Evolutionary conservation across 2,113 vertebrate genomes (phyloP).

Genomic region (Scartelaos histophorus): DNA sequence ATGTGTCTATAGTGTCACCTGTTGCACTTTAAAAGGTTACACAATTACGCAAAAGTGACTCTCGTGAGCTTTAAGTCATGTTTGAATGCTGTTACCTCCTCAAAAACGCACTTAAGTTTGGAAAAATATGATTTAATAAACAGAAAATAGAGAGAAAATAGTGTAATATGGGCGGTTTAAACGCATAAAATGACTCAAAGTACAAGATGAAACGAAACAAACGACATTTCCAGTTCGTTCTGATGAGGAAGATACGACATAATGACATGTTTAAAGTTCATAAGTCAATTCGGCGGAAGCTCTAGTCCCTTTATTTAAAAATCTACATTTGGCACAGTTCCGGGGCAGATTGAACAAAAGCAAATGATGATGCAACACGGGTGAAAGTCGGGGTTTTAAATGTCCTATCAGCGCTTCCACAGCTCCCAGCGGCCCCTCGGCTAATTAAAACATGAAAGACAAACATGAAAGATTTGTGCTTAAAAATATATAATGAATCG

Average conservation of each 20-base stretch:
- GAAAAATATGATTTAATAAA: too few relatives aligned
- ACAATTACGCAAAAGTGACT: too few relatives aligned
- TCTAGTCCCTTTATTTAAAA: neutral
- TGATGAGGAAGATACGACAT: neutral
- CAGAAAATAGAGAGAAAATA: too few relatives aligned
- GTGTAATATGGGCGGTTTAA: too few relatives aligned
- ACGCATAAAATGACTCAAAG: too few relatives aligned
- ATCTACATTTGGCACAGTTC: constrained; percentile 1
- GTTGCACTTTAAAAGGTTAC: too few relatives aligned
- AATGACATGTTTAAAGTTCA: neutral
- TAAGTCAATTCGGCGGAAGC: neutral
- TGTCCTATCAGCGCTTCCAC: constrained; percentile 7
- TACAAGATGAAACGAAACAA: too few relatives aligned
- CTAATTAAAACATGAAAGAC: constrained; percentile 32
- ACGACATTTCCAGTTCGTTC: too few relatives aligned
- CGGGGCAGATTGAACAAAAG: constrained; percentile 15
- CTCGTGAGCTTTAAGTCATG: too few relatives aligned
- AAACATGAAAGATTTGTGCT: constrained; percentile 4
- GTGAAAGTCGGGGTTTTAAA: constrained; percentile 29
- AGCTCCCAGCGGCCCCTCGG: constrained; percentile 28
- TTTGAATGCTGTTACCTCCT: too few relatives aligned
- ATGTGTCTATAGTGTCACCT: too few relatives aligned
- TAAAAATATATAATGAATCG: neutral
- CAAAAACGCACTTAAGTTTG: too few relatives aligned
- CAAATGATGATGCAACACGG: constrained; percentile 26